Base-by-base conservation (phyloP, 2,113 vertebrate species). In the Archocentrus centrarchus region DNA sequence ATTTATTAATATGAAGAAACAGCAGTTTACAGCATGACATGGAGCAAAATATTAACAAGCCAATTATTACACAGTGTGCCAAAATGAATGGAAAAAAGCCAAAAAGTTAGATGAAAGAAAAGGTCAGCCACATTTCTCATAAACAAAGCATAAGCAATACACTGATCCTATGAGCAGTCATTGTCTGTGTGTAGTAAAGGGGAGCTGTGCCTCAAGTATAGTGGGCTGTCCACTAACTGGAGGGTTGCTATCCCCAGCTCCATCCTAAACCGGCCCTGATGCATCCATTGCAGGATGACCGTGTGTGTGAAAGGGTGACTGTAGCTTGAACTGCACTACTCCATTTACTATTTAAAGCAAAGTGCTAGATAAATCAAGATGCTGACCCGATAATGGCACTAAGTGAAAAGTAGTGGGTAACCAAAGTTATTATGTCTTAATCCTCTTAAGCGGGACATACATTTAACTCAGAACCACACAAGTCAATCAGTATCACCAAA, bases 1-100 rank as follows among this genome's bases (percentile, higher is more conserved):
- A 41, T 82, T 83, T 47, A 62, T 75, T 37, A 13, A 30, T 14
- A 59, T 32, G 37, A 80, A 68, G 22, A 44, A n/a, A 47, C 68
- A 73, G 17, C 4, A 1, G 47, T 53, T 73, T 73, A 73, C 47
- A 73, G 68, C 68, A 73, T 13, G 66, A 73, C 3, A 73, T 53
- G 27, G 17, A 20, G n/a, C 1, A 7, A 20, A 50, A 53, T 55
- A 55, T 55, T 73, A 73, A 32, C 27, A 53, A 73, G 47, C 11
- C 18, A 73, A 55, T 55, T n/a, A 55, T 55, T n/a, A 55, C 68
- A 73, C 44, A n/a, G 18, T n/a, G 18, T 55, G 68, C 68, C 68
- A 73, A n/a, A 73, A 55, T 32, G 6, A 50, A n/a, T 32, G 6
- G 68, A 35, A 73, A 73, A 59, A 73, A 73, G 47, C 66, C 27